These are phyloP conservation scores for Pampus argenteus DNA, from an alignment of 2,797 vertebrate genomes.

Conservation along the genomic window DNA sequence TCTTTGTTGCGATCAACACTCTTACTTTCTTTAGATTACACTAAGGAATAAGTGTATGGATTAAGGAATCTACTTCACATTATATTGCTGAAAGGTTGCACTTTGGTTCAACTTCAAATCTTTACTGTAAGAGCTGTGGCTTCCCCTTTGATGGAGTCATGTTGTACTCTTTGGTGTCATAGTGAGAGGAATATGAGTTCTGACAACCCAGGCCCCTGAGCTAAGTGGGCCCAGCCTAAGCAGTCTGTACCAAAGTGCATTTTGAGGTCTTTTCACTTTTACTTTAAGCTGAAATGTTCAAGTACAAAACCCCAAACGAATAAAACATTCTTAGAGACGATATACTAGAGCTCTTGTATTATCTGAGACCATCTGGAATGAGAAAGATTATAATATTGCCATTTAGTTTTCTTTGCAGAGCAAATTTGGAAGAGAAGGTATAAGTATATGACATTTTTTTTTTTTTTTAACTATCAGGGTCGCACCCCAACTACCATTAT, in stretches of 20 bases:
- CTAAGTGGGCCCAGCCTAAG: not conserved
- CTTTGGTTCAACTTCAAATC: not conserved
- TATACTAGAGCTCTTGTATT: not conserved
- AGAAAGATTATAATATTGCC: not conserved
- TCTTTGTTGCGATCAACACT: constrained; percentile 1
- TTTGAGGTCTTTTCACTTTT: constrained; percentile 6
- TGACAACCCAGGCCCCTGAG: not conserved
- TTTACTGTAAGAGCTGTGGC: constrained; percentile 8
- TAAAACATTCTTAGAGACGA: not conserved
- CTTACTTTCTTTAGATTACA: constrained; percentile 2
- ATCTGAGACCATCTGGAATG: constrained; percentile 3
- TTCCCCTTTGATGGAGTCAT: constrained; percentile 1
- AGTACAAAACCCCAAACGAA: not conserved
- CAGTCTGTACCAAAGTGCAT: not conserved
- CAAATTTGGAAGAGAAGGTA: not conserved
- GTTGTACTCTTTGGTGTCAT: not conserved
- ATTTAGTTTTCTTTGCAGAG: not conserved
- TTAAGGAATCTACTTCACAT: not conserved
- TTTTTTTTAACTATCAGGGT: not conserved
- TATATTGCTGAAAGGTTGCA: constrained; percentile 1
- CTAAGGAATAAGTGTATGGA: too few species aligned
- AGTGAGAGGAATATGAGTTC: not conserved
- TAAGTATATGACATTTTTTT: not conserved
- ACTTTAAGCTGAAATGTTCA: not conserved
- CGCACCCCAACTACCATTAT: too few species aligned